Conservation (phyloP, 30 jellyfish, hydroid and myxozoan genomes). For the Aurelia coerulea region DNA sequence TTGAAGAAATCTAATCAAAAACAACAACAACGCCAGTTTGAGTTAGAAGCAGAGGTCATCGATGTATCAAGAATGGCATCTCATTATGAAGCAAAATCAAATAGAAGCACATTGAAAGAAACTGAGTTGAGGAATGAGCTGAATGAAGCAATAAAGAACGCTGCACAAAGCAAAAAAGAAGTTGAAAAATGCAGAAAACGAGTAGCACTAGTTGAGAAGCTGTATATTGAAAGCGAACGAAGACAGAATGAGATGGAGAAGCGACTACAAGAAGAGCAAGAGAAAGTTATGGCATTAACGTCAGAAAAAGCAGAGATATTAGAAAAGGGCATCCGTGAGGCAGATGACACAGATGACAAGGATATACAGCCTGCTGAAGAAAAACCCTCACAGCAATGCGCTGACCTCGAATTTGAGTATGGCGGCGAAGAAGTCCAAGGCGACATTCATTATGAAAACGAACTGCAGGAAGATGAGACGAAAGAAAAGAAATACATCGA, state of each 20-base stretch:
- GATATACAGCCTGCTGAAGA: neutral
- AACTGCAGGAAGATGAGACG: neutral
- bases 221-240: slow-evolving; percentile 60
- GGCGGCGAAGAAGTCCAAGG: neutral
- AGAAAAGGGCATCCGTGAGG: neutral
- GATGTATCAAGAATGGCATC: slow-evolving; percentile 61
- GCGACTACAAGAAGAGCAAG: slow-evolving; percentile 10
- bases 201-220: slow-evolving; percentile 34
- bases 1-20: slow-evolving; percentile 33
- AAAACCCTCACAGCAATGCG: neutral
- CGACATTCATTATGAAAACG: neutral
- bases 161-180: slow-evolving; percentile 19
- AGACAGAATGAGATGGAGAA: slow-evolving; percentile 16
- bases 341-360: neutral
- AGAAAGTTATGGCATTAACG: neutral
- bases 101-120: slow-evolving; percentile 26
- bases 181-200: slow-evolving; percentile 34
- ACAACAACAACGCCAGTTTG: slow-evolving; percentile 33
- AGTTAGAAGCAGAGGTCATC: slow-evolving; percentile 55
- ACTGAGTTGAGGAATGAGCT: slow-evolving; percentile 49
- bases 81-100: slow-evolving; percentile 56
- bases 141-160: slow-evolving; percentile 33
- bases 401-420: slow-evolving; percentile 2
- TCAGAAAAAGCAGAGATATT: neutral
- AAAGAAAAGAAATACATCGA: neutral